Percentiles rank a stretch among this genome's conserved stretches.
phyloP scores from a whole-genome alignment of 1,140 invertebrate genomes.

The Formica exsecta region DNA sequence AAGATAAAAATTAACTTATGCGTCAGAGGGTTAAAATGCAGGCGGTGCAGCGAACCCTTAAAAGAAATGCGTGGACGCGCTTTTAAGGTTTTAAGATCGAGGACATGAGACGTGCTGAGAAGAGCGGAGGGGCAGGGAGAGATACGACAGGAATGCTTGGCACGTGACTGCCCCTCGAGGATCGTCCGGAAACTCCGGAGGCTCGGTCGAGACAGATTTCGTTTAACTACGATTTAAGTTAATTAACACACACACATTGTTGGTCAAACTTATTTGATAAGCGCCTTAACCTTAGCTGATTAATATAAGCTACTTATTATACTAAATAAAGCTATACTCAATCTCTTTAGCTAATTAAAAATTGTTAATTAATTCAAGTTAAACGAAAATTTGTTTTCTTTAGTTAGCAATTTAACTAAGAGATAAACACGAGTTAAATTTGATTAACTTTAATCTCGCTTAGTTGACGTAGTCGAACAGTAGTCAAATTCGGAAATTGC shows the following conservation, averaged over 20 bases:
- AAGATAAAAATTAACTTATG: neutral
- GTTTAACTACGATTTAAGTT: slow-evolving; percentile 21
- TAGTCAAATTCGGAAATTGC: neutral
- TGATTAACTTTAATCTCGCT: neutral
- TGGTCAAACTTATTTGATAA: neutral
- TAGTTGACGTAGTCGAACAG: neutral
- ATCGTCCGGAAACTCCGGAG: slow-evolving; percentile 36
- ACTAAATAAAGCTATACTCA: neutral
- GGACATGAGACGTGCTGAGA: slow-evolving; percentile 9
- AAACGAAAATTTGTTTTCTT: neutral
- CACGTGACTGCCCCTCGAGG: slow-evolving; percentile 56
- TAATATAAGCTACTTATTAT: neutral
- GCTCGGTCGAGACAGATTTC: neutral
- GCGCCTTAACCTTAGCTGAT: neutral
- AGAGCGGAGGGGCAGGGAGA: neutral
- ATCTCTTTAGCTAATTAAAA: neutral
- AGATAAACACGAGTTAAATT: neutral
- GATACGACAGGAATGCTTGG: slow-evolving; percentile 64
- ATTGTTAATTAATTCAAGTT: neutral
- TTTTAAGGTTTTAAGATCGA: slow-evolving; percentile 72
- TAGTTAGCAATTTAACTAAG: neutral
- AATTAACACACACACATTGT: neutral
- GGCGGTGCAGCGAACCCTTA: neutral
- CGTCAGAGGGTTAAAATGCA: neutral
- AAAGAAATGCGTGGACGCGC: slow-evolving; percentile 59